A percentile compares a stretch with the other conserved stretches of the same genome.
phyloP scores from a whole-genome alignment of 2,888 invertebrate species.

The Mesorhabditis sp. region DNA sequence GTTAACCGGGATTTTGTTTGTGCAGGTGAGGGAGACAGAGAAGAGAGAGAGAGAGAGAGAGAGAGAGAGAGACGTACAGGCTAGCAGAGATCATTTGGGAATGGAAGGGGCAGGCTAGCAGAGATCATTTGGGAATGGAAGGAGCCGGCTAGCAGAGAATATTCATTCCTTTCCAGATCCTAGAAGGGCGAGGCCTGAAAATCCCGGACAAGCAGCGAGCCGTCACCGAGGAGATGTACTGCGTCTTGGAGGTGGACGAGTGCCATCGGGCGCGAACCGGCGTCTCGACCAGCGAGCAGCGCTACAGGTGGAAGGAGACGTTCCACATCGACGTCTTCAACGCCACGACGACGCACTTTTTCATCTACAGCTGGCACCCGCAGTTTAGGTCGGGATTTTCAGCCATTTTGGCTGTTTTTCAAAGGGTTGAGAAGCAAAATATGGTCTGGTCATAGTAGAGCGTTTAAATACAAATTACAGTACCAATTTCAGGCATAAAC shows the following conservation, averaged over 20 bases:
- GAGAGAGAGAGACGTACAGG: slow-evolving; percentile 49
- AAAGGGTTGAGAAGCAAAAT: no score
- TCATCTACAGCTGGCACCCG: slow-evolving; percentile 98
- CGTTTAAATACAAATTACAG: background rate
- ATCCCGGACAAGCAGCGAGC: slow-evolving; percentile 52
- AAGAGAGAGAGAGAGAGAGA: slow-evolving; percentile 17
- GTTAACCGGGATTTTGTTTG: slow-evolving; percentile 50
- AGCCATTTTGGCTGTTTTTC: no score
- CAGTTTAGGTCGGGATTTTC: slow-evolving; percentile 77
- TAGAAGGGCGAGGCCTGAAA: slow-evolving; percentile 62
- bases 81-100: slow-evolving; percentile 4
- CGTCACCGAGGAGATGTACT: slow-evolving; percentile 76
- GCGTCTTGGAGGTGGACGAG: slow-evolving; percentile 77
- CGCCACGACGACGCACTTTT: slow-evolving; percentile 86
- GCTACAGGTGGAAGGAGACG: slow-evolving; percentile 86
- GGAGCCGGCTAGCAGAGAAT: background rate
- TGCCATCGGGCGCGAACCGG: slow-evolving; percentile 55
- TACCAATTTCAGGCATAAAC: slow-evolving; percentile 44
- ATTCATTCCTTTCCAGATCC: slow-evolving; percentile 57
- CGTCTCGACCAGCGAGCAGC: slow-evolving; percentile 50
- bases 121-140: slow-evolving; percentile 5
- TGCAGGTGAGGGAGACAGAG: slow-evolving; percentile 30
- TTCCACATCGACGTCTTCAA: slow-evolving; percentile 93
- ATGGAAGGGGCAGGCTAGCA: slow-evolving; percentile 25
- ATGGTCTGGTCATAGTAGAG: fast-evolving